phyloP scores from a whole-genome alignment of 1,140 invertebrate genomes.

The Drosophila pachea region DNA sequence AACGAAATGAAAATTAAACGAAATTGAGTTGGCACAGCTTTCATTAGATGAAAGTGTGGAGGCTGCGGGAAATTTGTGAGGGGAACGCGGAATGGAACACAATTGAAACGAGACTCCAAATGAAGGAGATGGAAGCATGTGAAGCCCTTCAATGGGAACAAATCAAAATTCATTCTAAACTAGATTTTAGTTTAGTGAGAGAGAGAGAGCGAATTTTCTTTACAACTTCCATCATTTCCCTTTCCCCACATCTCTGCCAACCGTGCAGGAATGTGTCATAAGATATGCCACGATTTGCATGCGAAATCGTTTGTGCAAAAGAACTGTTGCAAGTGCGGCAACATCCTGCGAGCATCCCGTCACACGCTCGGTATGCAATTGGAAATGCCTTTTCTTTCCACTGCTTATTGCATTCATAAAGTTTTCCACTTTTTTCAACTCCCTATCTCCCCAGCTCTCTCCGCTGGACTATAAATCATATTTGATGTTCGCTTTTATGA shows the following conservation, averaged over 20 bases:
- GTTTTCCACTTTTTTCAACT: neutral
- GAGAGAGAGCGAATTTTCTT: neutral
- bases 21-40: no score
- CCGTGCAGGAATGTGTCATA: neutral
- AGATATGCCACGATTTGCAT: conserved; percentile 41
- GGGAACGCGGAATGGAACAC: neutral
- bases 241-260: neutral
- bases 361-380: conserved; percentile 30
- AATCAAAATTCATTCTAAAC: no score
- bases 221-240: neutral
- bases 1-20: no score
- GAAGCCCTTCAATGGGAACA: neutral
- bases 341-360: conserved; percentile 4
- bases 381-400: conserved; percentile 16
- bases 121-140: neutral
- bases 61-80: no score
- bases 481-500: neutral
- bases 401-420: neutral
- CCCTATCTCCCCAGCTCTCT: neutral
- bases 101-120: neutral
- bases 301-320: neutral
- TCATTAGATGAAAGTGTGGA: no score
- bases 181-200: no score
- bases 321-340: neutral
- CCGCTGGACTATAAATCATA: conserved; percentile 1